phyloP scores from a whole-genome alignment of 2,113 vertebrate genomes.

The Protobothrops mucrosquamatus region DNA sequence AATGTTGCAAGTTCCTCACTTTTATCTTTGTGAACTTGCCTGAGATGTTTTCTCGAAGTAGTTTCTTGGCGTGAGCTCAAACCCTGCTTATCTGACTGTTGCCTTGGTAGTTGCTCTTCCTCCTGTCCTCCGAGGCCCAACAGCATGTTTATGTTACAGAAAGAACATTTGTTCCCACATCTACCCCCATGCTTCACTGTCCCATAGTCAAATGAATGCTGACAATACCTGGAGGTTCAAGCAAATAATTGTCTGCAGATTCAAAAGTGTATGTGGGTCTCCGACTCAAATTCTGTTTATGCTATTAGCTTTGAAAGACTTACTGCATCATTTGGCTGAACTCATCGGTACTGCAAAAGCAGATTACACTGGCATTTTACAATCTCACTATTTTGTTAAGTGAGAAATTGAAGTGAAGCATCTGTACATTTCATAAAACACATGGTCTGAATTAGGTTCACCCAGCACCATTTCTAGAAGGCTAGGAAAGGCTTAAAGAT shows the following conservation, averaged over 20 bases:
- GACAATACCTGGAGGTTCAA: not conserved
- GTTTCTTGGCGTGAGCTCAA: not conserved
- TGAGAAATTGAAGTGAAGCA: constrained; percentile 18
- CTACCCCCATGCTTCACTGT: not conserved
- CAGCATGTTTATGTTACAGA: not conserved
- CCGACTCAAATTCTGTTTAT: constrained; percentile 15
- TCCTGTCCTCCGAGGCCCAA: not conserved
- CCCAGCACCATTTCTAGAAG: constrained; percentile 15
- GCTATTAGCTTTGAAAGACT: constrained; percentile 5
- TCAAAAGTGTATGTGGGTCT: not conserved
- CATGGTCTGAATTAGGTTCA: not conserved
- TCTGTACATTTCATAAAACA: not conserved
- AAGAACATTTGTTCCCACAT: not conserved
- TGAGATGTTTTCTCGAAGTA: not conserved
- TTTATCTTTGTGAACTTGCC: not conserved
- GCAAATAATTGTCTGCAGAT: not conserved
- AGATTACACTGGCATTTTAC: constrained; percentile 12
- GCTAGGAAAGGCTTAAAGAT: constrained; percentile 12
- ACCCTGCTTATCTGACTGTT: not conserved
- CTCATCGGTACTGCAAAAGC: not conserved
- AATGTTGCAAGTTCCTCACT: not conserved
- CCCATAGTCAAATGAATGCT: not conserved
- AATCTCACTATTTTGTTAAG: not conserved
- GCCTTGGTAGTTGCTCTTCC: not conserved
- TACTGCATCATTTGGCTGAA: not conserved